These are phyloP conservation scores for Drosophila vallismaia DNA, from an alignment of 2,888 invertebrate species.

Conservation along the genomic window DNA sequence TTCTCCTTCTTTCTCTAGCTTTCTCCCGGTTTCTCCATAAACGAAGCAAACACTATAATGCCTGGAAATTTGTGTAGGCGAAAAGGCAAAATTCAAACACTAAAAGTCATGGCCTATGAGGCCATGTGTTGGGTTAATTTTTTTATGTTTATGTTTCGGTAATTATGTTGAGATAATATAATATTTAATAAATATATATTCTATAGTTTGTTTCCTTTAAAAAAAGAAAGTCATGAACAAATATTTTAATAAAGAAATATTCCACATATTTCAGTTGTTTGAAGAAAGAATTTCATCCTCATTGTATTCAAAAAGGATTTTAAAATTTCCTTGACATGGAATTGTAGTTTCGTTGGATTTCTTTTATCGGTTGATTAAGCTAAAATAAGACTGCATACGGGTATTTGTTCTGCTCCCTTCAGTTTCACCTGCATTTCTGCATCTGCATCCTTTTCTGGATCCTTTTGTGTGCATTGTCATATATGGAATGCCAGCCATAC, in stretches of 20 bases:
- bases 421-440: slow-evolving; percentile 23
- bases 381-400: background rate
- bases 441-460: background rate
- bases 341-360: background rate
- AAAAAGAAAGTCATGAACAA: no score
- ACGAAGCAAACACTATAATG: slow-evolving; percentile 18
- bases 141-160: background rate
- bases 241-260: no score
- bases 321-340: background rate
- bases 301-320: background rate
- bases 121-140: background rate
- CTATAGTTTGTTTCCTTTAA: no score
- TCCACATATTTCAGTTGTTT: no score
- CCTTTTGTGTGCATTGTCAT: slow-evolving; percentile 20
- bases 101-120: background rate
- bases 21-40: slow-evolving; percentile 5
- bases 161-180: background rate
- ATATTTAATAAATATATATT: background rate
- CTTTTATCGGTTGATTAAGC: slow-evolving; percentile 10
- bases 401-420: slow-evolving; percentile 28
- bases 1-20: background rate
- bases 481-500: slow-evolving; percentile 41
- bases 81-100: background rate
- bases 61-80: slow-evolving; percentile 45
- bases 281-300: no score